Evolutionary conservation across 1,140 invertebrate species (phyloP).

Genomic region (Drosophila repletoides): DNA sequence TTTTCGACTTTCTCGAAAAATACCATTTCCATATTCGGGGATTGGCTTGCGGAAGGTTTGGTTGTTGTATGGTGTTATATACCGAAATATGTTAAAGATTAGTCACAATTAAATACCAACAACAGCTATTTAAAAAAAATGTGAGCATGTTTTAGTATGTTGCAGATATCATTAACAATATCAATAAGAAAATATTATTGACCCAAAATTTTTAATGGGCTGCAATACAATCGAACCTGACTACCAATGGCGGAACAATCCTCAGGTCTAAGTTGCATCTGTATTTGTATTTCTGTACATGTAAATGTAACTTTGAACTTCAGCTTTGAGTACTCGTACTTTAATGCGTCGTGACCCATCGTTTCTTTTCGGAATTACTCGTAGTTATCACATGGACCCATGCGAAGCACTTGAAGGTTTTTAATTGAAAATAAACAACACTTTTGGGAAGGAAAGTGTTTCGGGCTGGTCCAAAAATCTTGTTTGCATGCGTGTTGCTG

Average conservation of each 20-base stretch:
- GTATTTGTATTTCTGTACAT: not conserved
- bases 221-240: slow-evolving; percentile 51
- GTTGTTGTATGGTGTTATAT: too few relatives aligned
- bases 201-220: slow-evolving; percentile 48
- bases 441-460: slow-evolving; percentile 35
- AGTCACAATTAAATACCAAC: too few relatives aligned
- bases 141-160: too few relatives aligned
- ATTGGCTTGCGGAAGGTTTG: too few relatives aligned
- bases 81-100: too few relatives aligned
- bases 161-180: not conserved
- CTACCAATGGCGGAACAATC: slow-evolving; percentile 48
- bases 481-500: slow-evolving; percentile 75
- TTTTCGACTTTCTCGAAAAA: too few relatives aligned
- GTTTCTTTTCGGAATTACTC: slow-evolving; percentile 12
- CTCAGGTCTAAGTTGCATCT: not conserved
- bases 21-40: too few relatives aligned
- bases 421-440: slow-evolving; percentile 79
- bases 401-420: slow-evolving; percentile 37
- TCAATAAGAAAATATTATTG: slow-evolving; percentile 50
- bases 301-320: slow-evolving; percentile 26
- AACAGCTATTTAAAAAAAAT: too few relatives aligned
- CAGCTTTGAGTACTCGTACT: not conserved
- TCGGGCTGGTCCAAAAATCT: slow-evolving; percentile 7
- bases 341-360: not conserved
- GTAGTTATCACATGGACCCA: not conserved